Base-by-base conservation (phyloP, 2,113 vertebrate species). In the Pimephales promelas region DNA sequence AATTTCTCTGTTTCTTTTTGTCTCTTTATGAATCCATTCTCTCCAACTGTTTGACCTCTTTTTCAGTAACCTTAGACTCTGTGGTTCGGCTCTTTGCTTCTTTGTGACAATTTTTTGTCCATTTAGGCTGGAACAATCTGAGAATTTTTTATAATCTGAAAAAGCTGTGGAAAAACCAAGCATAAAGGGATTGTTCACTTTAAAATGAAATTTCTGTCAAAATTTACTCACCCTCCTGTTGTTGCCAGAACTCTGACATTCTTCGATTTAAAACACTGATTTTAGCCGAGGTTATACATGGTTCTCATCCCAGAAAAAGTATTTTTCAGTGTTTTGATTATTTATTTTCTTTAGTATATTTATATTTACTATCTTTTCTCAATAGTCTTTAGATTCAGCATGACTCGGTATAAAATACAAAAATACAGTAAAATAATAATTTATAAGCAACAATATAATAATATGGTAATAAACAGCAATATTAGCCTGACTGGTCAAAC, bases 61-160 rank as follows among this genome's bases (percentile, higher is more conserved):
- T 80, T 62, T 79, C 18, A 52, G 47, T 81, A 43, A 79, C 57
- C 40, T 70, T 81, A 45, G 43, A 66, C 20, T 36, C 28, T 80
- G 26, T 68, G 47, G 28, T 70, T 54, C 3, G 18, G 24, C 59
- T 62, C 24, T 78, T 62, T 52, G 45, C 40, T 40, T 64, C 52
- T 64, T 26, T 79, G 18, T 18, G 16, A 49, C 14, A 18, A 8
- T 64, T 45, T 79, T 43, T 45, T 16, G 16, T n/a, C 57, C 40
- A 47, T 40, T 26, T 6, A 11, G 57, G 76, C 34, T 11, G 7
- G 40, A 40, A 26, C 13, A 26, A 62, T n/a, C 40, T 18, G 59
- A 20, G 59, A 66, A 79, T 49, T 66, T 79, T 2, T 16, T 26
- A 59, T 43, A 40, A 24, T 78, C 36, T 45, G 59, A 18, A 49